Evolutionary conservation across 92 coral and sea anemone species (phyloP).

Genomic region (Porites cylindrica): DNA sequence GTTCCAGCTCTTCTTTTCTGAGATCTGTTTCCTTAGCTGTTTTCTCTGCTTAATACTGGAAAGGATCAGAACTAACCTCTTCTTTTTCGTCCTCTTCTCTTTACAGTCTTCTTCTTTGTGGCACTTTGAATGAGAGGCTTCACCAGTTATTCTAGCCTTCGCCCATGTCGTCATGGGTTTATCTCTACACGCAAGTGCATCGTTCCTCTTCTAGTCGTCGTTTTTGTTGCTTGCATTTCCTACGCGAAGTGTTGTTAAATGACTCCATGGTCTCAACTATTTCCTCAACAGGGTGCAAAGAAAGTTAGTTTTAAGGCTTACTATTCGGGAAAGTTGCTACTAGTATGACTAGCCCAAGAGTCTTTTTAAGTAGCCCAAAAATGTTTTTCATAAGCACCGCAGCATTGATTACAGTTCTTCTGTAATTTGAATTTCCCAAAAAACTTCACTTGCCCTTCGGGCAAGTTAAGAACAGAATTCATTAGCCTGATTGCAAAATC

Average conservation of each 20-base stretch:
- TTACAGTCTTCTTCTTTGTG: constrained; percentile 37
- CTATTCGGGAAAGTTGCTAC: too few relatives aligned
- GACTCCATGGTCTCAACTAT: constrained; percentile 71
- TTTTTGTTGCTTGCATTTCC: constrained; percentile 47
- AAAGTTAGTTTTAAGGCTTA: too few relatives aligned
- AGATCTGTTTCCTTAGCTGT: constrained; percentile 43
- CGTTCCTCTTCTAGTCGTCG: constrained; percentile 72
- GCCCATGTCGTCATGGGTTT: constrained; percentile 77
- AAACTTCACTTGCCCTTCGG: too few relatives aligned
- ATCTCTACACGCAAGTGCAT: constrained; percentile 69
- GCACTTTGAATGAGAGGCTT: constrained; percentile 63
- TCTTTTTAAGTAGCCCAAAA: too few relatives aligned
- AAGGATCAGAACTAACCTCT: constrained; percentile 68
- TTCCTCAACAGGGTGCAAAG: constrained; percentile 42
- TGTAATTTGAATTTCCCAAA: too few relatives aligned
- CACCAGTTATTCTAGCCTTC: constrained; percentile 62
- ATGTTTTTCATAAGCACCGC: too few relatives aligned
- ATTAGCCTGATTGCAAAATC: too few relatives aligned
- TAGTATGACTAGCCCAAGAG: too few relatives aligned
- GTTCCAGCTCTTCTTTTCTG: constrained; percentile 50
- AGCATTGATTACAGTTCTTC: too few relatives aligned
- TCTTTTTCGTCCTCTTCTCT: constrained; percentile 66
- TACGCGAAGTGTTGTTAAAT: constrained; percentile 46
- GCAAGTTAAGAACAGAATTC: too few relatives aligned
- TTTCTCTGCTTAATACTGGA: constrained; percentile 71